Evolutionary conservation across 1,140 invertebrate species (phyloP), one percentile per base, ranked within the genome.

Genomic region (Polyergus mexicanus): DNA sequence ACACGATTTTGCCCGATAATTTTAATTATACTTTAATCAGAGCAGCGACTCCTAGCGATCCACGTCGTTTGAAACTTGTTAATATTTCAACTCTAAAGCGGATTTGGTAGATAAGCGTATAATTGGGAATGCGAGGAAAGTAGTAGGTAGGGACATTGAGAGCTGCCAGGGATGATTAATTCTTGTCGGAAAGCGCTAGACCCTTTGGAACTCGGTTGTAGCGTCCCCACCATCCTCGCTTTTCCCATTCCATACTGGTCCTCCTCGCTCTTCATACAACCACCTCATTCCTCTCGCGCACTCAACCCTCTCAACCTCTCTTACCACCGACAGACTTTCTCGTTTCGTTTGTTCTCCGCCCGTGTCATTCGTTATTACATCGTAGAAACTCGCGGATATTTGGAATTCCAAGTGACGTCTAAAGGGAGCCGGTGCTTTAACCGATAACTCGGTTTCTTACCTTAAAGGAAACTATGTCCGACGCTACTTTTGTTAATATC

Each of bases 301-400:
- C 76, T 80, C 86, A 77, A 88, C 88, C 87, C 87, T 85, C 89
- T 85, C 58, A 78, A 68, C 76, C 78, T 63, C 75, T 90, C 90
- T 90, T 91, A 84, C 87, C 89, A 80, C 86, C 86, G 88, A 74
- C 90, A 90, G 92, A 92, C 92, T 94, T 94, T 93, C 93, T 93
- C 93, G 92, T 94, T 94, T 93, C 92, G 91, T 93, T 93, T 92
- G 92, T 93, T 93, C 92, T 92, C 92, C 90, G 86, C 78, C 87
- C 88, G 90, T 94, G 93, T 94, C 94, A 93, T 94, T 94, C 93
- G 93, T 94, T 94, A 94, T 94, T 94, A 94, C 93, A 92, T 94
- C 93, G 92, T 92, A 93, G 93, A 90, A 94, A 92, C 92, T 94
- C 91, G 91, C 92, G 92, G 93, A 94, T 94, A 94, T 94, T 94